Base-by-base conservation (phyloP, 2,888 invertebrate species). In the Bugulina stolonifera region DNA sequence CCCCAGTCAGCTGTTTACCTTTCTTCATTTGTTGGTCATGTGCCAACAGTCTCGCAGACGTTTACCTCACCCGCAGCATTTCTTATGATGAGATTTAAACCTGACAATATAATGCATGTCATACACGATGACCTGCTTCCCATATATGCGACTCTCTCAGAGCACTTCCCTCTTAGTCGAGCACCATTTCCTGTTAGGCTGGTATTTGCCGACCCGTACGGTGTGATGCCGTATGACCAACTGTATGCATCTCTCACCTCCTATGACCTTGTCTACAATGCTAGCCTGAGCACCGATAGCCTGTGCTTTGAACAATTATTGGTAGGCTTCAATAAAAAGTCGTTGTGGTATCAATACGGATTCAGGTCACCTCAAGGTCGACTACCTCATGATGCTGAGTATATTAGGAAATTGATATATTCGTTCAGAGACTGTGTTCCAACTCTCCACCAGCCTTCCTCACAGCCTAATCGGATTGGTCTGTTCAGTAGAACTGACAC, bases 71-170 rank as follows among this genome's bases (percentile, higher is more conserved):
- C 77, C 14, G 75, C 74, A 25, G 78, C 78, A 43, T 76, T 86
- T 43, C 73, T 85, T 1, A 76, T 86, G 27, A 79, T 79, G 69
- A 79, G 86, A 14, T 87, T 87, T 76, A 85, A 87, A 75, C 84
- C 86, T 1, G 86, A 86, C 75, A 87, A 87, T 77, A 77, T 87
- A n/a, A 87, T 87, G 87, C 87, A 87, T 80, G 84, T 85, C 10
- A 77, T 87, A 55, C 87, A 87, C 78, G 87, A 87, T 79, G 87
- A 87, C 76, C 77, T 87, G 1, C 74, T 87, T 23, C 87, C 87
- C 1, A 73, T 86, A 22, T 84, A 79, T 77, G 74, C 79, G 54
- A 86, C 85, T 3, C 78, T 82, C 69, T 76, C 80, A 32, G 76
- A 80, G 52, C 74, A 83, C 14, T 58, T 35, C n/a, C 75, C 72